Evolutionary conservation across 2,797 vertebrate genomes (phyloP), one percentile per base, ranked within the genome.

Genomic region (Octomys mimax): DNA sequence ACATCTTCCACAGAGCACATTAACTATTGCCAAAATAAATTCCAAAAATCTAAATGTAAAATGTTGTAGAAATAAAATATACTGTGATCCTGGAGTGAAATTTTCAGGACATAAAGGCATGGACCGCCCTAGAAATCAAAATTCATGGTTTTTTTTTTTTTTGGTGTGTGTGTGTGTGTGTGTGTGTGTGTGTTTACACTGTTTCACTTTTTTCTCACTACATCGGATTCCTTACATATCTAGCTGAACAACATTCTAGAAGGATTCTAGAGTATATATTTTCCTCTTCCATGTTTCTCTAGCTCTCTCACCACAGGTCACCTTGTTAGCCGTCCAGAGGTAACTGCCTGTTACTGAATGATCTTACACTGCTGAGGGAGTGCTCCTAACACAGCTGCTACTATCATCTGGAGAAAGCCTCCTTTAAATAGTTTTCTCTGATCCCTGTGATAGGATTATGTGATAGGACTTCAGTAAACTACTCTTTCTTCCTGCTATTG

Each of bases 61-160:
- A 57, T 42, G 12, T 52, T 87, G 52, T 18, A 92, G 71, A 92
- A 95, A 90, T 71, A 54, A 92, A 73, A 70, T 52, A 86, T 10
- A 11, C 26, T 57, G 4, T 86, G 5, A 22, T 79, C 68, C 62
- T 62, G 26, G n/a, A 73, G 6, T 71, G 49, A 66, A 52, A 84
- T 31, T 84, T 21, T 66, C 18, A 85, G 68, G 70, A 59, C 21
- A 36, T 31, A n/a, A 2, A 57, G 54, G 2, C 18, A 59, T 75
- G 26, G 36, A 64, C 1, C 24, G 16, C 49, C 5, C 28, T 13
- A 83, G n/a, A 90, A 87, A 71, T 36, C 6, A 4, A 39, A 70
- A 70, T 24, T 68, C 33, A 26, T 71, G 36, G 36, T 73, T 61
- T 46, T 6, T 21, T 59, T 8, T 6, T 36, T 18, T 26, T 49